These are phyloP conservation scores for Sorex araneus DNA, from an alignment of 2,113 vertebrate species.

Conservation along the genomic window DNA sequence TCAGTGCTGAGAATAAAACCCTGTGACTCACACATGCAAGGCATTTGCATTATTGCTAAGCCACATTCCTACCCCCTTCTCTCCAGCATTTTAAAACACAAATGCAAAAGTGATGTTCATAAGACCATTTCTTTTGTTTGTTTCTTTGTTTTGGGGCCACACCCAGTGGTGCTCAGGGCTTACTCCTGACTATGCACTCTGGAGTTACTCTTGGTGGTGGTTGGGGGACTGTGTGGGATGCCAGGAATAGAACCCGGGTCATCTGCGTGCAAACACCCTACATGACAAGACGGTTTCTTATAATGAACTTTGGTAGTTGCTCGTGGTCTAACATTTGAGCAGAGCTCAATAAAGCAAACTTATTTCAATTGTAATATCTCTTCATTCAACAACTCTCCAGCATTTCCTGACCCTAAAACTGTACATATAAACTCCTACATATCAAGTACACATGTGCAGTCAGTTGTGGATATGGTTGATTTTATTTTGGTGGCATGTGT, in stretches of 20 bases:
- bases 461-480: not conserved
- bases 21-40: too few species aligned
- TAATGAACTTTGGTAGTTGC: not conserved
- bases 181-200: too few species aligned
- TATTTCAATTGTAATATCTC: conserved; percentile 1
- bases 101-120: not conserved
- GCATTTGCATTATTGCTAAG: too few species aligned
- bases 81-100: conserved; percentile 6
- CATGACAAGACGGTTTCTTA: not conserved
- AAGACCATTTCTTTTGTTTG: not conserved
- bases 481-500: not conserved
- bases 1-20: too few species aligned
- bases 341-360: not conserved
- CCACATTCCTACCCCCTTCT: too few species aligned
- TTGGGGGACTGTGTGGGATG: too few species aligned
- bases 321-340: not conserved
- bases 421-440: not conserved
- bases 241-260: too few species aligned
- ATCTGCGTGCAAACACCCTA: too few species aligned
- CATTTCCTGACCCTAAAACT: conserved; percentile 50
- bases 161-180: too few species aligned
- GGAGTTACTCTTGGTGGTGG: too few species aligned
- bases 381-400: not conserved
- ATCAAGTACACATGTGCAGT: not conserved
- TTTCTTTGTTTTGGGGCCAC: too few species aligned